Percentiles rank a stretch among this genome's conserved stretches.
Evolutionary conservation across 1,140 invertebrate genomes (phyloP).

Genomic region (Macrostomum lignano): DNA sequence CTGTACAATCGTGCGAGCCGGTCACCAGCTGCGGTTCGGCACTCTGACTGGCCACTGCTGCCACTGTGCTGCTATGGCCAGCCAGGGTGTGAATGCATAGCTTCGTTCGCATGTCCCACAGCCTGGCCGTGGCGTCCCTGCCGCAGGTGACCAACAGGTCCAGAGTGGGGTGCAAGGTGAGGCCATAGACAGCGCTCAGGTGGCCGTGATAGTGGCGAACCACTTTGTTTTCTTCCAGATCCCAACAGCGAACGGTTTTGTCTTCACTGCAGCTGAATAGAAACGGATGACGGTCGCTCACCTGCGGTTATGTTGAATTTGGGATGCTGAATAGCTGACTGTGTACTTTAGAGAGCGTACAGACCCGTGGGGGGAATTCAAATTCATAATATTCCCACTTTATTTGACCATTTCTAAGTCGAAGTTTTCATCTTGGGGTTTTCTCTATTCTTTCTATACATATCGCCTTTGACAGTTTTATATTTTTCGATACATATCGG

Average conservation of each 20-base stretch:
- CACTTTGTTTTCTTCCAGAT: constrained; percentile 92
- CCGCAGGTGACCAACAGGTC: constrained; percentile 77
- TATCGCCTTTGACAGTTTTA: too few species aligned
- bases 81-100: constrained; percentile 79
- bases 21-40: constrained; percentile 54
- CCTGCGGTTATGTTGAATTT: too few species aligned
- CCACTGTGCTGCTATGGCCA: constrained; percentile 90
- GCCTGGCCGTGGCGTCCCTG: constrained; percentile 62
- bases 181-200: constrained; percentile 70
- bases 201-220: constrained; percentile 92
- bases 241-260: constrained; percentile 97
- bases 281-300: constrained; percentile 69
- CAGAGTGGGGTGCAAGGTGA: constrained; percentile 73
- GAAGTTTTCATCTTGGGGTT: too few species aligned
- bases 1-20: constrained; percentile 39
- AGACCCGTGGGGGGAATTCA: too few species aligned
- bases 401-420: too few species aligned
- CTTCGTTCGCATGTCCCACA: constrained; percentile 94
- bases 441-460: too few species aligned
- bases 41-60: constrained; percentile 62
- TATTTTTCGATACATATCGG: too few species aligned
- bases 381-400: too few species aligned
- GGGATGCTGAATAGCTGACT: too few species aligned
- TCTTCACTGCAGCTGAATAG: constrained; percentile 96
- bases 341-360: too few species aligned